A percentile compares a stretch with the other conserved stretches of the same genome.
Conservation (phyloP, 2,113 vertebrate species). For the Caranx melampygus region DNA sequence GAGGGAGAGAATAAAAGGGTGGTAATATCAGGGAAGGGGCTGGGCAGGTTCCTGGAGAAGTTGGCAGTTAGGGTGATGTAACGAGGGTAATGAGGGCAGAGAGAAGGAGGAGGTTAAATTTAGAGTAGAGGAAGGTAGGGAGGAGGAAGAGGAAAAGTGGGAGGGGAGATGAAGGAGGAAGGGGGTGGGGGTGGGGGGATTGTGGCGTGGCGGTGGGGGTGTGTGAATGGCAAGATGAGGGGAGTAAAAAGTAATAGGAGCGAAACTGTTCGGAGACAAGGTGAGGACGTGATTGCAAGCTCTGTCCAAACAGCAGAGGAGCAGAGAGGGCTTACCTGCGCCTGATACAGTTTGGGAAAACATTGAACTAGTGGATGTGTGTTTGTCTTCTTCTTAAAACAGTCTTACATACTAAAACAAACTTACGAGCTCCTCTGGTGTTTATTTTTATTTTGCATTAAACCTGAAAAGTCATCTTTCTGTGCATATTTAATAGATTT, state of each 20-base stretch:
- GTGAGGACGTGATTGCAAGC: slow-evolving; percentile 27
- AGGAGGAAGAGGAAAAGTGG: slow-evolving; percentile 8
- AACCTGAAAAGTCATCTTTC: no score
- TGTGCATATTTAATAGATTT: no score
- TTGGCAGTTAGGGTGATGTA: slow-evolving; percentile 27
- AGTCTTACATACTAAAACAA: no score
- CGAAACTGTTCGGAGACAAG: background rate
- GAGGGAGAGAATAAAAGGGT: background rate
- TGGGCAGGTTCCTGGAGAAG: slow-evolving; percentile 34
- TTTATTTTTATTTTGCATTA: no score
- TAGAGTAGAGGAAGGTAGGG: slow-evolving; percentile 7
- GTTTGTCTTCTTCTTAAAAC: no score
- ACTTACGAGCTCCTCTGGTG: no score
- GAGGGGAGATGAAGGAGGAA: slow-evolving; percentile 10
- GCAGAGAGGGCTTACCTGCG: background rate
- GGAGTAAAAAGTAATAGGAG: background rate
- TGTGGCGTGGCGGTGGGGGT: background rate
- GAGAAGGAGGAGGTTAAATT: slow-evolving; percentile 24
- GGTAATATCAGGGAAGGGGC: slow-evolving; percentile 21
- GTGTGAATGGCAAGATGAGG: background rate
- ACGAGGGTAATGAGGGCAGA: slow-evolving; percentile 41
- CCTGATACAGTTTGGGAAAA: slow-evolving; percentile 1
- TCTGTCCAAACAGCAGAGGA: slow-evolving; percentile 27
- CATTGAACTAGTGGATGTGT: background rate
- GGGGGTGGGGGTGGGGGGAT: background rate